These are phyloP conservation scores for Entomobrya proxima DNA, from an alignment of 2,888 invertebrate species.

Conservation along the genomic window DNA sequence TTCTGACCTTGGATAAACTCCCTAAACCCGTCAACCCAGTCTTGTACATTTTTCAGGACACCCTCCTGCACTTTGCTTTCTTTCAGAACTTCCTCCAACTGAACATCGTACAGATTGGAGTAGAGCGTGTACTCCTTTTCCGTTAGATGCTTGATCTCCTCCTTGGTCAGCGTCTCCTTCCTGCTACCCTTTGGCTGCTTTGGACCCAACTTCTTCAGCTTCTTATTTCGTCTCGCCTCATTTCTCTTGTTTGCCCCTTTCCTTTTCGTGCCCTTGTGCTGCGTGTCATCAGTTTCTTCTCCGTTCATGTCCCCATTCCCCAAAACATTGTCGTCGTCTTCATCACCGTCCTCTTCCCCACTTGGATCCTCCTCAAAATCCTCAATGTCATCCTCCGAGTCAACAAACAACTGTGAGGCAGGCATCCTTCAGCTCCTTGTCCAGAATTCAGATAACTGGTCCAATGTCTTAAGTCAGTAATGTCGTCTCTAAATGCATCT, in stretches of 20 bases:
- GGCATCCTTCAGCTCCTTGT: conserved; percentile 18
- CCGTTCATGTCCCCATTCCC: conserved; percentile 4
- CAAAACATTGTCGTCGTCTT: neutral
- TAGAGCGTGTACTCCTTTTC: conserved; percentile 65
- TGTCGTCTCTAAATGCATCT: too few relatives aligned
- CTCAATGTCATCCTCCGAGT: conserved; percentile 50
- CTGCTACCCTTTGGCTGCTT: conserved; percentile 34
- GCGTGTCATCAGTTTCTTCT: neutral
- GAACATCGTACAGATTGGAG: conserved; percentile 69
- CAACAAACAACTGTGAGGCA: conserved; percentile 50
- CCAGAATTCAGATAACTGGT: neutral
- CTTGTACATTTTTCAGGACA: conserved; percentile 40
- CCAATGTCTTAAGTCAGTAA: neutral
- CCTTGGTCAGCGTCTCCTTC: conserved; percentile 35
- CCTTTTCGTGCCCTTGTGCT: conserved; percentile 35
- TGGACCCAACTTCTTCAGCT: conserved; percentile 45
- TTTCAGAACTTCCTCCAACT: conserved; percentile 71
- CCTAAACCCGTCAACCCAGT: conserved; percentile 67
- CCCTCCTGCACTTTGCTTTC: conserved; percentile 62
- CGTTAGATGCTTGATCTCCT: conserved; percentile 63
- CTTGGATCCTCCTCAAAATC: conserved; percentile 20
- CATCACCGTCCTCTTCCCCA: conserved; percentile 15
- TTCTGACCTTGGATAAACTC: conserved; percentile 17
- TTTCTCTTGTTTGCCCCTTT: conserved; percentile 19
- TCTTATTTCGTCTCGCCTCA: conserved; percentile 20